Base-by-base conservation (phyloP, 2,797 vertebrate genomes). In the Muscicapa comitata region DNA sequence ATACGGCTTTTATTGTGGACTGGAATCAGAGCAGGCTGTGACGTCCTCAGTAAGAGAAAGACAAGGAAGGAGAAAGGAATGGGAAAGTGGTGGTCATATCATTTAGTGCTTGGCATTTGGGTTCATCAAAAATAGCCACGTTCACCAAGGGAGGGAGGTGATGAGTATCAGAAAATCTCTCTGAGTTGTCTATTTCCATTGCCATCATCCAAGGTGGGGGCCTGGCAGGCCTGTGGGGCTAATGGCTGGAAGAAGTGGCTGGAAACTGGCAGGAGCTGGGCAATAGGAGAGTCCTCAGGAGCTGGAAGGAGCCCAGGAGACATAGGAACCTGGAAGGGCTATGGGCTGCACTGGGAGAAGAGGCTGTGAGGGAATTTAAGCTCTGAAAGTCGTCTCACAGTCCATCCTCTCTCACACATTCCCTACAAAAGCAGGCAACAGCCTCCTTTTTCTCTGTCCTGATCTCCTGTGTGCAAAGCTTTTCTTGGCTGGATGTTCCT, bases 51-150 rank as follows among this genome's bases (percentile, higher is more conserved):
- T 57, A 68, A 84, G 42, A 86, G 55, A 94, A 67, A 82, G 17
- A 88, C 10, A 87, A 86, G 91, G 43, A 90, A 82, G 23, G 29
- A 72, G 42, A n/a, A 73, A 92, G 43, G 20, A 83, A 77, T 42
- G 9, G 35, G 45, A 31, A 65, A 43, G 4, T 14, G 11, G 3
- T 38, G 7, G 9, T 26, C 6, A 3, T 62, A 10, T 28, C 4
- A 20, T 62, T 38, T 4, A 4, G 14, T 42, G 16, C 10, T 74
- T 6, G 26, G 21, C 37, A 25, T 93, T 43, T 5, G 2, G 2
- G 23, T 70, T 88, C 45, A 73, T 23, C 11, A 82, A 93, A 81
- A 91, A 35, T 4, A 77, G 8, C 6, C 6, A 9, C 1, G 1
- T 31, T 63, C 13, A 35, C 20, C 21, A 63, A 81, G 13, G 21